Conservation (phyloP, 2,797 vertebrate genomes). For the Brotogeris chrysoptera region DNA sequence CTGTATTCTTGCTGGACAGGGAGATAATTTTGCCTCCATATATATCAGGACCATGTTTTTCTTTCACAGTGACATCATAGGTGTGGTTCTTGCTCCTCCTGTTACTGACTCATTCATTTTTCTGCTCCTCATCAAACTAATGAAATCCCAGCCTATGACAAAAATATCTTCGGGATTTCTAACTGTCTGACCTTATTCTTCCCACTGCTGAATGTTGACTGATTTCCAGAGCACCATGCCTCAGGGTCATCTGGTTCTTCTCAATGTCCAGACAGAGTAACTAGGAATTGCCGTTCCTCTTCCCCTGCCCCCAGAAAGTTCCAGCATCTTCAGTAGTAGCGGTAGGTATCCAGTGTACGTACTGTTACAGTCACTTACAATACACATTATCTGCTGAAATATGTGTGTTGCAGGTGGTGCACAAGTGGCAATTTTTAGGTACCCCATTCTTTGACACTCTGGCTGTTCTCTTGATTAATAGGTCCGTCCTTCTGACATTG, state of each 20-base stretch:
- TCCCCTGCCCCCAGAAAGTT: accelerated
- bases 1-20: not conserved
- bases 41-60: not conserved
- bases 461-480: not conserved
- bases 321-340: not conserved
- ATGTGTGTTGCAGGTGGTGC: accelerated
- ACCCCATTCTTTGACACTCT: not conserved
- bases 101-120: constrained; percentile 4
- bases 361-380: not conserved
- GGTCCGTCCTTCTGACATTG: not conserved
- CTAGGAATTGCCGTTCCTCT: not conserved
- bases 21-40: not conserved
- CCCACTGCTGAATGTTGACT: not conserved
- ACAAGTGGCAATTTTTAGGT: not conserved
- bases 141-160: not conserved
- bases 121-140: not conserved
- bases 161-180: not conserved
- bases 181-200: not conserved
- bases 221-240: not conserved
- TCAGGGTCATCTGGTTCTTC: not conserved
- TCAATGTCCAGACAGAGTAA: not conserved
- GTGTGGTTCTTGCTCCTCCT: not conserved
- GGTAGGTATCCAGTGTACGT: not conserved
- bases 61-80: not conserved
- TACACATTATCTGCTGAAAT: not conserved